These are phyloP conservation scores for Phalera bucephala DNA, from an alignment of 2,888 invertebrate genomes.

Conservation along the genomic window DNA sequence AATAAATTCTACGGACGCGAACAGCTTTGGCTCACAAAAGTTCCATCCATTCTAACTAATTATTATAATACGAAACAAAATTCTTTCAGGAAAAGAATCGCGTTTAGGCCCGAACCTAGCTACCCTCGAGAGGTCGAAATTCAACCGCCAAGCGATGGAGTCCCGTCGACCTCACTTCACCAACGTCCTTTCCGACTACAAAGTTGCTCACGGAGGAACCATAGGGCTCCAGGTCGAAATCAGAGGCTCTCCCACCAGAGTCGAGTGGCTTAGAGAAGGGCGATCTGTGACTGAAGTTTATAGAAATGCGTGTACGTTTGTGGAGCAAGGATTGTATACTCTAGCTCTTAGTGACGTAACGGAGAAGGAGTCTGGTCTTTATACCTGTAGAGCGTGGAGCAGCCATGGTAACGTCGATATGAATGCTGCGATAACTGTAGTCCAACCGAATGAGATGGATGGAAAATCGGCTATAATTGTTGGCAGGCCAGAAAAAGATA, in stretches of 20 bases:
- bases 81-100: constrained; percentile 55
- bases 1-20: too few species aligned
- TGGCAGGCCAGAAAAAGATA: constrained; percentile 89
- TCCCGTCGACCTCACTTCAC: constrained; percentile 87
- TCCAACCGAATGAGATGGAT: constrained; percentile 83
- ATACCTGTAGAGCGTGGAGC: constrained; percentile 90
- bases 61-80: too few species aligned
- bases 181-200: constrained; percentile 86
- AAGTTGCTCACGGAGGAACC: constrained; percentile 89
- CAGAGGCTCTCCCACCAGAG: constrained; percentile 87
- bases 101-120: constrained; percentile 54
- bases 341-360: constrained; percentile 88
- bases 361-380: constrained; percentile 88
- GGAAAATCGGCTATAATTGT: constrained; percentile 91
- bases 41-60: too few species aligned
- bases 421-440: constrained; percentile 87
- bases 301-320: constrained; percentile 86
- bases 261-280: constrained; percentile 89
- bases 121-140: constrained; percentile 56
- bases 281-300: constrained; percentile 81
- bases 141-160: constrained; percentile 61
- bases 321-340: constrained; percentile 87
- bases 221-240: constrained; percentile 92
- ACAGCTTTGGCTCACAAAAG: too few species aligned
- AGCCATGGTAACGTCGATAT: constrained; percentile 89